Evolutionary conservation across 2,113 vertebrate genomes (phyloP), one percentile per base, ranked within the genome.

Genomic region (Tor tambroides): DNA sequence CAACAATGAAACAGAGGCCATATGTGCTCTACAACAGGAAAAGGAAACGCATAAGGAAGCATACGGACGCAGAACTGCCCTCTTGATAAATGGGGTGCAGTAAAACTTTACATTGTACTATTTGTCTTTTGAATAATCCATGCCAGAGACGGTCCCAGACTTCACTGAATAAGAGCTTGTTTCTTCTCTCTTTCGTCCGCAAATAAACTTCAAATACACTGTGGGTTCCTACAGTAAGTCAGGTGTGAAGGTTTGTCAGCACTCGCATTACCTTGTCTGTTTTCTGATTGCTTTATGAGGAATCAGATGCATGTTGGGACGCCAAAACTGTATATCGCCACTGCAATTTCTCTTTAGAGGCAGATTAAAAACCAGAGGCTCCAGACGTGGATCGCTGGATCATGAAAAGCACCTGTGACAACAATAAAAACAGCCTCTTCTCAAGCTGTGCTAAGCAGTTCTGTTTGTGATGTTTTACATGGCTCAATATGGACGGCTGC

Each of bases 71-170:
- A 21, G 32, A 80, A 61, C 78, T 30, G 49, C 78, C 78, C 78
- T 82, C 5, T 7, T 32, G 83, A 84, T 84, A 41, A 84, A 84
- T 84, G 30, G 19, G 23, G 11, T 41, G 83, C 69, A 74, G 67
- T 84, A 84, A 83, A 74, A 84, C 83, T 84, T 84, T 56, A 84
- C 69, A 84, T 84, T 41, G 32, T 41, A 41, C 83, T 74, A 84
- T 84, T 84, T 84, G 83, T 84, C 83, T 84, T 84, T 74, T 8
- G 23, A 84, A 84, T 72, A 59, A 74, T 56, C 83, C 69, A 56
- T 35, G 69, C 14, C 83, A 72, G 11, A 54, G 76, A 78, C 17
- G 15, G 15, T 77, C 26, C 78, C 54, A 61, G 82, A 74, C 65
- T 84, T 71, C 67, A 32, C 49, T 84, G 49, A 75, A 59, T 82